Evolutionary conservation across 2,888 invertebrate species (phyloP).

Genomic region (Meiosimyza decipiens): DNA sequence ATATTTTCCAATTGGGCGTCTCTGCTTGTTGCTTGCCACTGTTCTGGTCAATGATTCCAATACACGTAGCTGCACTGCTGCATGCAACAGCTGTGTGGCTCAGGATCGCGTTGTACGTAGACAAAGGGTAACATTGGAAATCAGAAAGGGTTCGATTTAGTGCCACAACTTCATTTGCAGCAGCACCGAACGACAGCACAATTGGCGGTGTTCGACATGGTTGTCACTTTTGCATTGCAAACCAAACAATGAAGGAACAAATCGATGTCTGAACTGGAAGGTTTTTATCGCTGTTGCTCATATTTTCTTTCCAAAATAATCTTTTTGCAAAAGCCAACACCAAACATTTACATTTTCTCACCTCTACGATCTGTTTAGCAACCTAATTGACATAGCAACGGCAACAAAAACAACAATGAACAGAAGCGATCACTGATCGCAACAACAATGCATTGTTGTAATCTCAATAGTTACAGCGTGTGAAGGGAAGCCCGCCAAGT

Average conservation of each 20-base stretch:
- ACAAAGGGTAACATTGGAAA: conserved; percentile 18
- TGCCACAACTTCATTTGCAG: conserved; percentile 12
- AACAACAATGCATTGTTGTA: conserved; percentile 16
- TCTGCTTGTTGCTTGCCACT: not conserved
- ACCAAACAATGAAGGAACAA: conserved; percentile 18
- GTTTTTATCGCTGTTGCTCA: no score
- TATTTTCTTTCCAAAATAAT: not conserved
- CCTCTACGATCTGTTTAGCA: conserved; percentile 18
- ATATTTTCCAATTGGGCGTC: not conserved
- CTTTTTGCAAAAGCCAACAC: not conserved
- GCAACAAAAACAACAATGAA: no score
- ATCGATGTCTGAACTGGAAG: not conserved
- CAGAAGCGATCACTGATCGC: no score
- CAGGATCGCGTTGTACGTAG: not conserved
- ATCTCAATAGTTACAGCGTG: conserved; percentile 4
- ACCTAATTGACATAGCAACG: conserved; percentile 26
- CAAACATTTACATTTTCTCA: conserved; percentile 2
- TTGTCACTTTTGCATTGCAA: conserved; percentile 8
- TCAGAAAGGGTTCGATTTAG: conserved; percentile 14
- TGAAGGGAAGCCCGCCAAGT: conserved; percentile 25
- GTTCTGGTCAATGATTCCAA: conserved; percentile 31
- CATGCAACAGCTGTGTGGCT: conserved; percentile 42
- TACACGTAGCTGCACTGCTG: conserved; percentile 1
- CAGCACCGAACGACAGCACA: not conserved
- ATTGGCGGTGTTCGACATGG: not conserved